A percentile compares a stretch with the other conserved stretches of the same genome.
Conservation (phyloP, 2,113 vertebrate genomes). For the Erythrocebus patas region DNA sequence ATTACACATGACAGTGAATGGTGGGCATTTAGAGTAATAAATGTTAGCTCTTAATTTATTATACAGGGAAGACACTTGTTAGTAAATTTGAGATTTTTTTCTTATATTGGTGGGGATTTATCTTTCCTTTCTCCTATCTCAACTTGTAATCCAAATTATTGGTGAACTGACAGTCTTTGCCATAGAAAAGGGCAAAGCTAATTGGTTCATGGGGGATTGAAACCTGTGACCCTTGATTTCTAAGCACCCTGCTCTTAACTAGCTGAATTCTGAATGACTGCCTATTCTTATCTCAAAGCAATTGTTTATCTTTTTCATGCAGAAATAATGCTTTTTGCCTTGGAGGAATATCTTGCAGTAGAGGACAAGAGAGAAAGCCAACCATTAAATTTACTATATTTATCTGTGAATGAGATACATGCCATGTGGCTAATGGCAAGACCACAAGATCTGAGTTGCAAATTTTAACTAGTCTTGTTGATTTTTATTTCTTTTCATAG, state of each 20-base stretch:
- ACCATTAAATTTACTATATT: neutral
- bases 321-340: constrained; percentile 42
- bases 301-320: constrained; percentile 39
- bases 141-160: constrained; percentile 54
- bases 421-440: neutral
- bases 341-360: constrained; percentile 28
- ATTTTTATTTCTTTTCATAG: constrained; percentile 19
- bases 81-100: neutral
- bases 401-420: neutral
- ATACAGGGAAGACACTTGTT: neutral
- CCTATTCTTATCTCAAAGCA: neutral
- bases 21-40: neutral
- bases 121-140: constrained; percentile 24
- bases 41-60: neutral
- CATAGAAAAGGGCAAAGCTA: constrained; percentile 58
- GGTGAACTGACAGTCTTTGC: constrained; percentile 41
- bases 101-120: constrained; percentile 23
- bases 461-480: constrained; percentile 35
- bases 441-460: neutral
- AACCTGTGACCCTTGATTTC: constrained; percentile 67
- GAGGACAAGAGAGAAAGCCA: constrained; percentile 8
- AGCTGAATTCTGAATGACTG: constrained; percentile 60
- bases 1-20: neutral
- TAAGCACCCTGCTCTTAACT: constrained; percentile 45
- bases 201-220: constrained; percentile 66